A percentile compares a stretch with the other conserved stretches of the same genome.
Conservation (phyloP, 2,797 vertebrate genomes). For the Chlorospingus semifuscus region DNA sequence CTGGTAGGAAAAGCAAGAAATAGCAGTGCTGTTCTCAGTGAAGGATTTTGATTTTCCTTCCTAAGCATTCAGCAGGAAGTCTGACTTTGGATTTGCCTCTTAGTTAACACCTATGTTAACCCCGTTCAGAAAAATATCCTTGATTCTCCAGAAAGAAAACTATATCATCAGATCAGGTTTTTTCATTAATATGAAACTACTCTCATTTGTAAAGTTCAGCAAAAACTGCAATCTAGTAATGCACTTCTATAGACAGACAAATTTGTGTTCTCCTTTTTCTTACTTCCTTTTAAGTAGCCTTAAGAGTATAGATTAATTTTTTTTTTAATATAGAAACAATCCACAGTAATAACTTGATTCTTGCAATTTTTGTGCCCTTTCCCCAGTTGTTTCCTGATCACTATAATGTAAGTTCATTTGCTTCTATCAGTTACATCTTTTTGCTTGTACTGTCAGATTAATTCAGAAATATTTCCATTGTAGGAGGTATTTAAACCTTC, state of each 20-base stretch:
- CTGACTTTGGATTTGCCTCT: background rate
- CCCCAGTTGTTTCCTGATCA: background rate
- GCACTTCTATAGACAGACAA: background rate
- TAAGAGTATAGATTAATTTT: background rate
- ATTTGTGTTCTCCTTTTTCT: background rate
- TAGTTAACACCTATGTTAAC: background rate
- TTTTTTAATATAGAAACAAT: background rate
- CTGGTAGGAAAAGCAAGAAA: background rate
- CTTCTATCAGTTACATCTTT: constrained; percentile 48
- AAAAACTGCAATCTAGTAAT: background rate
- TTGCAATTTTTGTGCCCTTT: background rate
- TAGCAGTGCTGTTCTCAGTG: background rate
- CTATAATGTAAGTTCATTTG: constrained; percentile 48
- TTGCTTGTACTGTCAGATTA: constrained; percentile 41
- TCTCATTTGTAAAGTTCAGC: background rate
- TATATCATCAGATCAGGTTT: background rate
- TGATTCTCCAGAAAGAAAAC: background rate
- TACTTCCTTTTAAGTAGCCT: background rate
- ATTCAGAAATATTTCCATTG: constrained; percentile 43
- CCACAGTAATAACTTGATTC: background rate
- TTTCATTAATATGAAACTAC: background rate
- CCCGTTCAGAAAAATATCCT: background rate
- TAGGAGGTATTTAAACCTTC: constrained; percentile 28
- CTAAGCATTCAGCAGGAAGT: background rate
- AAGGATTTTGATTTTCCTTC: background rate